phyloP scores from a whole-genome alignment of 2,113 vertebrate species.

The Ovis aries region ARS-UI_Ramb_v3.0 NC_056055.1:126880001-126880500 shows the following conservation, averaged over 20 bases:
- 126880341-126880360: not conserved
- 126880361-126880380: not conserved
- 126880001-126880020: not conserved
- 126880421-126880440: not conserved
- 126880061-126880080: not conserved
- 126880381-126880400: not conserved
- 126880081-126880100: not conserved
- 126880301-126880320: not conserved
- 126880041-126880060: not conserved
- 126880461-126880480: not conserved
- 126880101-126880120: not conserved
- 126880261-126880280: not conserved
- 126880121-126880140: not conserved
- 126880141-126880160: not conserved
- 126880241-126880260: not conserved
- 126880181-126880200: not conserved
- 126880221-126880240: not conserved
- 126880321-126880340: not conserved
- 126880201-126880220: not conserved
- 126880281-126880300: not conserved
- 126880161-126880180: not conserved
- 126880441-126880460: not conserved
- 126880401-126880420: not conserved
- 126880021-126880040: not conserved
- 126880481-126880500: not conserved